Evolutionary conservation across 64 coral and sea anemone species (phyloP), one percentile per base, ranked within the genome.

Genomic region (Catalaphyllia jardinei): DNA sequence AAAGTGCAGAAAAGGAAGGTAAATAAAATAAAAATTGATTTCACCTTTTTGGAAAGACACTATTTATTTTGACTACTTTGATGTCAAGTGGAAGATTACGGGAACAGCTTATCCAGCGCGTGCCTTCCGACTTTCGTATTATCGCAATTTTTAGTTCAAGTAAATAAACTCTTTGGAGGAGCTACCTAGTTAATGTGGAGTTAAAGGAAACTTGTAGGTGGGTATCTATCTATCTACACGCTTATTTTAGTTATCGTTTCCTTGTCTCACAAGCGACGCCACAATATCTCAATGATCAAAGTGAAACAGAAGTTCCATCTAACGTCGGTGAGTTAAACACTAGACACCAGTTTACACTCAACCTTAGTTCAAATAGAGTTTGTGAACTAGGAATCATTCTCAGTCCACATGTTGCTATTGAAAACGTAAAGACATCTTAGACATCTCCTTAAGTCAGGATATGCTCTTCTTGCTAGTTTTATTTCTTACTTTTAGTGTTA

Each of bases 231-330:
- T 5, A 69, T 69, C 65, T 67, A 69, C 10, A 10, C 10, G 22
- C 22, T 69, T 69, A 27, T 69, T 24, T 67, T 8, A 67, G 63
- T 67, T 67, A 69, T 69, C 65, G 20, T 24, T 49, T 38, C 19
- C 18, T 77, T 46, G 39, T 77, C 49, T 77, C 20, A 46, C 39
- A 77, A 76, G 39, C 42, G 22, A 77, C 65, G 2, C 5, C 76
- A 28, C 49, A 57, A 29, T 79, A 52, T 55, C 25, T 79, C 2
- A 79, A 54, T 55, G 76, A 55, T 15, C 49, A 79, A 24, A 39
- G 22, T 27, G 76, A 57, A 24, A 79, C 50, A 79, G 76, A 79
- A 79, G 76, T 55, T 79, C 49, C 76, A 4, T 79, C 76, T 79
- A 57, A 54, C 49, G 55, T 79, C 20, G 76, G 76, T 79, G 49